Conservation (phyloP, 2,888 invertebrate genomes). For the Cantharis rufa region DNA sequence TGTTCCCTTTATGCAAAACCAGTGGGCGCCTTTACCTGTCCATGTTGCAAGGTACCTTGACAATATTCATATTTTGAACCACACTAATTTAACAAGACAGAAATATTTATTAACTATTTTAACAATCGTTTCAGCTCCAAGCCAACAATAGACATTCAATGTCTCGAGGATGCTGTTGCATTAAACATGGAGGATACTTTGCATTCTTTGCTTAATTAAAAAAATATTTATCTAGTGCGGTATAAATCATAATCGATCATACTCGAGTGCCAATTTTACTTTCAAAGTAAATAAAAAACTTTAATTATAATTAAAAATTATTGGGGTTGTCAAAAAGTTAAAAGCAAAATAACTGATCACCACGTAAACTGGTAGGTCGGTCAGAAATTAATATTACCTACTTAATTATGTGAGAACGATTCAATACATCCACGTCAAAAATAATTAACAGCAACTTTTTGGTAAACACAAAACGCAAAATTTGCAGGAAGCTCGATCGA, state of each 20-base stretch:
- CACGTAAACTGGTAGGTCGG: neutral
- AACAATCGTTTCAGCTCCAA: neutral
- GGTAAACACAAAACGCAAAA: neutral
- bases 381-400: neutral
- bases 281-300: neutral
- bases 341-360: neutral
- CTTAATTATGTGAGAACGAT: neutral
- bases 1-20: neutral
- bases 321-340: neutral
- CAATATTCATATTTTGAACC: neutral
- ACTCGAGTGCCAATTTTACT: neutral
- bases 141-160: neutral
- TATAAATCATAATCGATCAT: neutral
- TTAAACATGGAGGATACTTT: neutral
- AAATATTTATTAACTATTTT: neutral
- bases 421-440: neutral
- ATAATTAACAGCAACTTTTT: neutral
- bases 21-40: slow-evolving; percentile 7
- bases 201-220: neutral
- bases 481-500: neutral
- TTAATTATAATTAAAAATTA: neutral
- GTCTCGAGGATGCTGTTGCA: neutral
- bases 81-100: neutral
- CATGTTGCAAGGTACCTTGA: neutral
- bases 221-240: neutral